Conservation (phyloP, 2,888 invertebrate species). For the Hydraecia micacea region DNA sequence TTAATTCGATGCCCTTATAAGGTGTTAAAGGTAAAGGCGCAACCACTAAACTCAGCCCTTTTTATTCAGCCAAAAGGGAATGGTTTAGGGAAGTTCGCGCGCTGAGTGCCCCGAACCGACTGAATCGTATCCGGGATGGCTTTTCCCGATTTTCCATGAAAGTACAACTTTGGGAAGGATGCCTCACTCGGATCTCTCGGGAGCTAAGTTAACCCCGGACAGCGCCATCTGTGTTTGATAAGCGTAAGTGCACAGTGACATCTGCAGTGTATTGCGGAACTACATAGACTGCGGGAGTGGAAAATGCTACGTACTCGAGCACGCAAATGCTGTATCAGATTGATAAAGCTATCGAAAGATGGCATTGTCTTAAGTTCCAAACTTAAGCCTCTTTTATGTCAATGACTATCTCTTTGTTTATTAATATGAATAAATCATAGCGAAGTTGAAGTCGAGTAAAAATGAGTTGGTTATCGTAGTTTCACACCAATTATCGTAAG, state of each 20-base stretch:
- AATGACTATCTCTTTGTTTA: background rate
- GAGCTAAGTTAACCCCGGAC: conserved; percentile 33
- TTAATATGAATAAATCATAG: background rate
- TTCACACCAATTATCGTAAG: background rate
- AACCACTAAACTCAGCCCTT: conserved; percentile 63
- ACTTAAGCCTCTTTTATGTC: background rate
- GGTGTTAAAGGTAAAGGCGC: conserved; percentile 44
- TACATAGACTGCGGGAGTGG: background rate
- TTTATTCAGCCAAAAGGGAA: conserved; percentile 51
- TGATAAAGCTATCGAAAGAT: conserved; percentile 26
- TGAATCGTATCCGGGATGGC: conserved; percentile 84
- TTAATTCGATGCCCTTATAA: conserved; percentile 15
- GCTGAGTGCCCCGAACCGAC: conserved; percentile 84
- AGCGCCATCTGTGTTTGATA: conserved; percentile 58
- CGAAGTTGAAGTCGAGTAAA: background rate
- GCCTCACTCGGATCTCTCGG: conserved; percentile 54
- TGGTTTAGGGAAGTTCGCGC: conserved; percentile 76
- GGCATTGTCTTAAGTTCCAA: conserved; percentile 27
- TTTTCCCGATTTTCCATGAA: conserved; percentile 82
- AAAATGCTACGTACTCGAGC: background rate
- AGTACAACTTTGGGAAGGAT: conserved; percentile 67
- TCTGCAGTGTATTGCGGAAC: conserved; percentile 52
- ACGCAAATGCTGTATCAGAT: background rate
- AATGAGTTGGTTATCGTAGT: background rate
- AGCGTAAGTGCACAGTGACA: conserved; percentile 51